Base-by-base conservation (phyloP, 35 echinoderm and acorn worm genomes). In the Diadema setosum region DNA sequence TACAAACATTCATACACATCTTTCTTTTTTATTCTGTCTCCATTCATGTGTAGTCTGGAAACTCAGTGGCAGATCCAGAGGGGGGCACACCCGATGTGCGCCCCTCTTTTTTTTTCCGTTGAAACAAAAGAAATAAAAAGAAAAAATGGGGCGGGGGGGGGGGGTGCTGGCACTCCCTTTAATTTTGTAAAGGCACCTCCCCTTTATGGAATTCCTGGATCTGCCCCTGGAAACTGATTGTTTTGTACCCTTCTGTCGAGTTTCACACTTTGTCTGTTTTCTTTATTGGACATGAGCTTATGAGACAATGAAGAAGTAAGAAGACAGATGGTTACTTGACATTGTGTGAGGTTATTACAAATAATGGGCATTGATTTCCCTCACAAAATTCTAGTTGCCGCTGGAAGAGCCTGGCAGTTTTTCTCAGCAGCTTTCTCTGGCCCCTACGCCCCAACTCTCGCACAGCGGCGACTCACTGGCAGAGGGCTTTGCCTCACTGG, bases 371-470 rank as follows among this genome's bases (percentile, higher is more conserved):
- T 31, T 78, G 2, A 44, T 83, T 46, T 95, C 36, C 37, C 26
- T 67, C 63, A 8, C 63, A 67, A n/a, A n/a, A n/a, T n/a, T 67
- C 15, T 67, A 99, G 96, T 75, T 99, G 49, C 96, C 96, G 4
- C 58, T 99, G 21, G 96, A 95, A 82, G 96, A 99, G 78, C 86
- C 93, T 31, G 92, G 96, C 39, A 95, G 83, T 39, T 91, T 99
- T 69, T 82, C 92, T 39, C 92, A 94, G 82, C 82, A 91, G 37
- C 26, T 94, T 16, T 92, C 89, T 0, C 81, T 97, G 60, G 57
- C 84, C 39, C 50, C 67, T 14, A 58, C 85, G 17, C 50, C 35
- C 34, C 46, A 89, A 20, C 86, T 63, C 29, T 44, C 86, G n/a
- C 69, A 61, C 37, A 93, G 90, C 0, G 93, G 91, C 58, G 92